Evolutionary conservation across 2,113 vertebrate genomes (phyloP).

Genomic region (Indicator indicator): DNA sequence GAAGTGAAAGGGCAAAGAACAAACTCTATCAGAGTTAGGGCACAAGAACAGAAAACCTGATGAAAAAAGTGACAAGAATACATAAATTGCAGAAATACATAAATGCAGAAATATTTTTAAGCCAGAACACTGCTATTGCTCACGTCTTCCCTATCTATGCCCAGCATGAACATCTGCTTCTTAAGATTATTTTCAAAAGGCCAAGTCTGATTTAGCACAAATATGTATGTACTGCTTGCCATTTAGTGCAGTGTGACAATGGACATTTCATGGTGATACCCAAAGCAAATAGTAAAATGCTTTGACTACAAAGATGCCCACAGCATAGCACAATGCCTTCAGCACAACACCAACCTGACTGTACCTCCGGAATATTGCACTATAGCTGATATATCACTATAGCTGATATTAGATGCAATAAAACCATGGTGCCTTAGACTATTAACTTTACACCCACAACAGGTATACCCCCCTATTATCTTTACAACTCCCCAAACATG

Average conservation of each 20-base stretch:
- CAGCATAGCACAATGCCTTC: background rate
- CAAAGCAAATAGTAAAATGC: background rate
- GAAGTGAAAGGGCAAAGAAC: slow-evolving; percentile 13
- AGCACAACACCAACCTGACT: background rate
- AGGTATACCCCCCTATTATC: background rate
- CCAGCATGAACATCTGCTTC: background rate
- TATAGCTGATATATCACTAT: background rate
- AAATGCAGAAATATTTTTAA: background rate
- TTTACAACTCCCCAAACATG: background rate
- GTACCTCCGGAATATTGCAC: background rate
- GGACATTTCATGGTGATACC: background rate
- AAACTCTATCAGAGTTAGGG: background rate
- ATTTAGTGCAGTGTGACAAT: background rate
- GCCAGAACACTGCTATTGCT: background rate
- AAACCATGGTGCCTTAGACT: background rate
- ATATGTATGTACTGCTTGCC: background rate
- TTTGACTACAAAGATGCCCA: background rate
- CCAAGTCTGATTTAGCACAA: background rate
- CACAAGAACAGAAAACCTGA: background rate
- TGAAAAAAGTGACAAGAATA: background rate
- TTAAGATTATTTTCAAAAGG: background rate
- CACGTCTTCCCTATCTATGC: background rate
- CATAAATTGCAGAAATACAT: background rate
- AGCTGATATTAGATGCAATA: background rate
- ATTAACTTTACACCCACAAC: background rate